Evolutionary conservation across 2,113 vertebrate genomes (phyloP).

Genomic region (Heloderma charlesbogerti): DNA sequence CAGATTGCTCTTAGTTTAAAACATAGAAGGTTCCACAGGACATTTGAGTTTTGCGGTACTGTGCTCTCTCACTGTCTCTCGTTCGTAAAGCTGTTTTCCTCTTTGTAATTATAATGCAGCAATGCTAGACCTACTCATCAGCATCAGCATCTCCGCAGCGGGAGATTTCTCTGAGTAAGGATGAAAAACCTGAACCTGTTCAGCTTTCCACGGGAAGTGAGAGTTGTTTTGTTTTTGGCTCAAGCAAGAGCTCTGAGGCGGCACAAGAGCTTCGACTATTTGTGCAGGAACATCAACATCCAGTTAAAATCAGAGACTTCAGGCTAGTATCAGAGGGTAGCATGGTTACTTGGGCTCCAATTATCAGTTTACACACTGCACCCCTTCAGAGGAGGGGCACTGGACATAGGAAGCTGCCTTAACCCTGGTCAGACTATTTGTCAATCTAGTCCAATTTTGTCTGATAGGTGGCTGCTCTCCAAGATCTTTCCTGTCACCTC

Average conservation of each 20-base stretch:
- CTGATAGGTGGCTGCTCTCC: no score
- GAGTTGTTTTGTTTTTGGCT: accelerated
- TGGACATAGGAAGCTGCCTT: neutral
- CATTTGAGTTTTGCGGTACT: neutral
- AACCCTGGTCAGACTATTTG: neutral
- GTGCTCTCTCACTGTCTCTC: neutral
- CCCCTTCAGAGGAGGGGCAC: no score
- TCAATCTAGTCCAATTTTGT: neutral
- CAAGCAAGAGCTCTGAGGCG: neutral
- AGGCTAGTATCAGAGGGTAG: slow-evolving; percentile 17
- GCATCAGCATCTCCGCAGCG: no score
- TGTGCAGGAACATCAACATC: slow-evolving; percentile 40
- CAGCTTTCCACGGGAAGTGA: slow-evolving; percentile 53
- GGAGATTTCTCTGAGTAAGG: neutral
- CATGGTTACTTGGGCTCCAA: neutral
- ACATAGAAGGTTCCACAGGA: neutral
- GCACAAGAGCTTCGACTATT: no score
- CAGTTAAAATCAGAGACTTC: slow-evolving; percentile 34
- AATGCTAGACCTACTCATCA: slow-evolving; percentile 36
- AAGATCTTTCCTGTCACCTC: neutral
- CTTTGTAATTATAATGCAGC: slow-evolving; percentile 30
- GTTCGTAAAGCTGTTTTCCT: neutral
- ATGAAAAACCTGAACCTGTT: slow-evolving; percentile 22
- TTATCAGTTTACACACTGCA: neutral
- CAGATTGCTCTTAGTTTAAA: neutral